Evolutionary conservation across 2,113 vertebrate genomes (phyloP), one percentile per base, ranked within the genome.

Genomic region (Neodontobutis hainanensis): DNA sequence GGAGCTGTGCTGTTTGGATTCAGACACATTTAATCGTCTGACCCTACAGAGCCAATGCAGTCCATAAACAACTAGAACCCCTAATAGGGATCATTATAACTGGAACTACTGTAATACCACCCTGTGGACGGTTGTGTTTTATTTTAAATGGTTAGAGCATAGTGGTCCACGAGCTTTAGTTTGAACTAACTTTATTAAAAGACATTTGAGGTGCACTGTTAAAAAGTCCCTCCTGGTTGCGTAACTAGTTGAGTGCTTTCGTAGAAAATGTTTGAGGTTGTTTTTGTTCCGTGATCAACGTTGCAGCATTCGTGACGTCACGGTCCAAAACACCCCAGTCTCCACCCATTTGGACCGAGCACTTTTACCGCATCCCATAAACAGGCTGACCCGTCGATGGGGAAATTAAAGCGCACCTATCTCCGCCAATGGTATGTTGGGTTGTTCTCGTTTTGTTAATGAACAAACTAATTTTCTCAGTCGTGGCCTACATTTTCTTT

Each of bases 271-370:
- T 55, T 6, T 55, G 32, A 4, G 4, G 3, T 15, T 49, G 19
- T 67, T 77, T 47, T 35, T 2, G 6, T n/a, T 42, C 9, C 47
- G 3, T 11, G 42, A n/a, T 38, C 42, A 49, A 63, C 36, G 57
- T 43, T 8, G 12, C 56, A 0, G 35, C 11, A 12, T 27, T 4
- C 4, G 3, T 78, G 60, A 74, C 63, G 52, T 61, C 67, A 51
- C 5, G 8, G 7, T 11, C 15, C 38, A 12, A 3, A 0, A 43
- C 47, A n/a, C 2, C 16, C 61, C 53, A 19, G 38, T 10, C 56
- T 19, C 45, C 42, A 12, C 63, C 56, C 53, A 10, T 43, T 0
- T 35, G 2, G 1, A 5, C 0, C 0, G 0, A 12, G 8, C 38
- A 19, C 6, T 15, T 27, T 5, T 5, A 34, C 34, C 11, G n/a